phyloP scores from a whole-genome alignment of 2,888 invertebrate species.

The Piscicola geometra region DNA sequence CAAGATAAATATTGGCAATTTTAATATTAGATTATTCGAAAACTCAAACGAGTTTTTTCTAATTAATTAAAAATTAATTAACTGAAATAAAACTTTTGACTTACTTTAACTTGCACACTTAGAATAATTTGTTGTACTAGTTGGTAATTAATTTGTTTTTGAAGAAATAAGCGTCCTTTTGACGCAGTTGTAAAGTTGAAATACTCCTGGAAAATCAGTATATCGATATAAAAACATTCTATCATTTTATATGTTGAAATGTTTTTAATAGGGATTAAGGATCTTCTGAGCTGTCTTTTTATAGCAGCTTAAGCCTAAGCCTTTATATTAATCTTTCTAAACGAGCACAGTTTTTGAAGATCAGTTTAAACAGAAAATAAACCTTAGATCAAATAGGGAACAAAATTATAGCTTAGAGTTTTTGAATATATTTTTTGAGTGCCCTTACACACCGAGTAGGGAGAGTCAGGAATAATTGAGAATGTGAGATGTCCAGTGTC shows the following conservation, averaged over 20 bases:
- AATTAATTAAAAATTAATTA: no score
- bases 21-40: not conserved
- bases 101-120: conserved; percentile 1
- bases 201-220: not conserved
- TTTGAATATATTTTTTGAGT: no score
- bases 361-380: no score
- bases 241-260: not conserved
- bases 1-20: not conserved
- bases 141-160: conserved; percentile 1
- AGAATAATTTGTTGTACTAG: not conserved
- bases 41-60: no score
- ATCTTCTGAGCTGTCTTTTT: no score
- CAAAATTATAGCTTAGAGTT: no score
- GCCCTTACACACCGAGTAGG: not conserved
- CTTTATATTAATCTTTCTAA: no score
- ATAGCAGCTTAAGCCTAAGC: no score
- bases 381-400: no score
- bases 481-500: conserved; percentile 20
- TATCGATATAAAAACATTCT: not conserved
- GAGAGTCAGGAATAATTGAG: not conserved
- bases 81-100: not conserved
- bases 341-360: no score
- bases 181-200: conserved; percentile 25
- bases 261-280: no score
- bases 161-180: not conserved